Percentiles rank a stretch among this genome's conserved stretches.
Evolutionary conservation across 2,113 vertebrate species (phyloP).

Genomic region (Mustelus asterias): DNA sequence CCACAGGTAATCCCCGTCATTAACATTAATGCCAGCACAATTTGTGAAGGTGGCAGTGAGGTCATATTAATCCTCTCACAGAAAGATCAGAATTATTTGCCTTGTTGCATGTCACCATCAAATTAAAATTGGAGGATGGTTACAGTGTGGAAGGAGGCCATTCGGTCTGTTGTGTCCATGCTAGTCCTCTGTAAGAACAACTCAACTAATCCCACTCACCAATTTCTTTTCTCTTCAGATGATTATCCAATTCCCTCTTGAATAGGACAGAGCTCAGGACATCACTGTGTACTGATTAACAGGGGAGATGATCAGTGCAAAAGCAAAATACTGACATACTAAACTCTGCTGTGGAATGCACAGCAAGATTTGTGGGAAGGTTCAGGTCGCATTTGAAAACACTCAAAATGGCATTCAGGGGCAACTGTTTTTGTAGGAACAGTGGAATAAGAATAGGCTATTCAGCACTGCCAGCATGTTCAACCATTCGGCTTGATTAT

Average conservation of each 20-base stretch:
- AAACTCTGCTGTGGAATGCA: background rate
- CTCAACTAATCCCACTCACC: background rate
- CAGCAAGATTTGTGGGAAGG: background rate
- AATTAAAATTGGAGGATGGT: background rate
- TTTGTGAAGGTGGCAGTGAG: conserved; percentile 6
- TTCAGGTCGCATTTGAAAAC: background rate
- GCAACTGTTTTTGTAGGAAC: background rate
- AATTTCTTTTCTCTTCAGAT: background rate
- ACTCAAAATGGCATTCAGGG: background rate
- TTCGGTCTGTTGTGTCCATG: background rate
- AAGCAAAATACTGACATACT: background rate
- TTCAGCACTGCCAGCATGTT: background rate
- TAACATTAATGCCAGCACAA: conserved; percentile 38
- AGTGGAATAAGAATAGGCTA: background rate
- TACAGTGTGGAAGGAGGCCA: background rate
- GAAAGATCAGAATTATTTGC: background rate
- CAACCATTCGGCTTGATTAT: background rate
- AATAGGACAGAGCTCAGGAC: background rate
- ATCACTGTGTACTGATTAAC: background rate
- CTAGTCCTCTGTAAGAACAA: background rate
- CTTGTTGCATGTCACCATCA: background rate
- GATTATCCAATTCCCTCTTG: background rate
- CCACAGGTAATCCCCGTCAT: conserved; percentile 57
- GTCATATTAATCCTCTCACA: background rate
- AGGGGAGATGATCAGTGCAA: background rate